Base-by-base conservation (phyloP, 2,113 vertebrate genomes). In the Amazona guildingii region DNA sequence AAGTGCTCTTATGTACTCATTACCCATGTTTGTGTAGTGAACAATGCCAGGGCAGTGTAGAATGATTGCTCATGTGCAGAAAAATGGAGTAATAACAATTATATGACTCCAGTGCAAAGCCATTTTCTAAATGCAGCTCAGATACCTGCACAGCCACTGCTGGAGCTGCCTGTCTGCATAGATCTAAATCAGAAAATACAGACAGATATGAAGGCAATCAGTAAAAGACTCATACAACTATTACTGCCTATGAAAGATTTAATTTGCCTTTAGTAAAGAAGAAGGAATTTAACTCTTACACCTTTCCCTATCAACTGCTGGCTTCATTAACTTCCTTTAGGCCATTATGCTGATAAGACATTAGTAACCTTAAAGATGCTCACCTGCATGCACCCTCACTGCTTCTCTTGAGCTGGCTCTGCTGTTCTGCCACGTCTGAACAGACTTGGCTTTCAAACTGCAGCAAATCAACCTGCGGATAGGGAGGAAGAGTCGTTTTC, bases 71-170 rank as follows among this genome's bases (percentile, higher is more conserved):
- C 66, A 49, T 12, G 33, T 6, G 27, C 64, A 88, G 44, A 35
- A 73, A 73, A 35, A 55, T 12, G 70, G 49, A 90, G 54, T 12
- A 29, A 12, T 5, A 24, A 35, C 80, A 62, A 17, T 25, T 48
- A 23, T 2, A 5, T 43, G 46, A 81, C 23, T 48, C 61, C 29
- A 44, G 1, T 25, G 69, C 68, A 96, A 64, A 81, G 62, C 24
- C 46, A 33, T 74, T 86, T 94, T 61, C 48, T 67, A 83, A 92
- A 78, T 35, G 29, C 83, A 89, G 61, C 57, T 83, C 80, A 61
- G 78, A 17, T 37, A 43, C 2, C 59, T 70, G 73, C 55, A 43
- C 37, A 88, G 57, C 27, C 81, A 46, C 69, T 75, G 66, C 59
- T 91, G 39, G 72, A 63, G 39, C 49, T 59, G 49, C 55, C 62